A percentile compares a stretch with the other conserved stretches of the same genome.
phyloP scores from a whole-genome alignment of 2,797 vertebrate species.

The Oceanodroma leucorhoa region DNA sequence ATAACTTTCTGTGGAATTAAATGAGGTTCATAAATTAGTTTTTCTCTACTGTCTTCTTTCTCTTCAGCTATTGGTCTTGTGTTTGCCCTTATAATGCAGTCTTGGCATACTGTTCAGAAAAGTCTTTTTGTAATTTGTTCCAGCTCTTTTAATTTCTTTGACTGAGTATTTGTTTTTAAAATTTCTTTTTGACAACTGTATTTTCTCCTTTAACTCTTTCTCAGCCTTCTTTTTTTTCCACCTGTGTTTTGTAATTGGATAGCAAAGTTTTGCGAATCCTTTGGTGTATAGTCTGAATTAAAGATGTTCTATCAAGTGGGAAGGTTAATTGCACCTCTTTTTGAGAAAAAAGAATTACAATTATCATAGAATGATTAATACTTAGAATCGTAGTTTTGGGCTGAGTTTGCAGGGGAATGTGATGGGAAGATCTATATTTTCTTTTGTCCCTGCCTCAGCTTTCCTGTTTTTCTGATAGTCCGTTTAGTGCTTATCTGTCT shows the following conservation, averaged over 20 bases:
- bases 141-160: neutral
- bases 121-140: neutral
- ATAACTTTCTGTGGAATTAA: neutral
- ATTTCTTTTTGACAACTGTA: neutral
- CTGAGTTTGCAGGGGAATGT: neutral
- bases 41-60: neutral
- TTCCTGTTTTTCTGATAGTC: neutral
- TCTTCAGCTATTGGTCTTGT: neutral
- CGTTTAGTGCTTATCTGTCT: neutral
- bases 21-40: neutral
- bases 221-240: neutral
- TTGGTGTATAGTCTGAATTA: neutral
- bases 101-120: neutral
- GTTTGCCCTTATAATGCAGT: neutral
- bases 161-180: neutral
- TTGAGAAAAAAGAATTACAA: neutral
- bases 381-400: neutral
- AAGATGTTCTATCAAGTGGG: neutral
- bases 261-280: neutral
- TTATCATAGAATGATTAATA: neutral
- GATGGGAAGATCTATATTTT: neutral
- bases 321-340: neutral
- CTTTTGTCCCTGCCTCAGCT: neutral
- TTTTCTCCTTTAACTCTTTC: neutral
- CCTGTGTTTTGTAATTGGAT: neutral